These are phyloP conservation scores for Neolamprologus longior DNA, from an alignment of 2,113 vertebrate genomes.

Conservation along the genomic window DNA sequence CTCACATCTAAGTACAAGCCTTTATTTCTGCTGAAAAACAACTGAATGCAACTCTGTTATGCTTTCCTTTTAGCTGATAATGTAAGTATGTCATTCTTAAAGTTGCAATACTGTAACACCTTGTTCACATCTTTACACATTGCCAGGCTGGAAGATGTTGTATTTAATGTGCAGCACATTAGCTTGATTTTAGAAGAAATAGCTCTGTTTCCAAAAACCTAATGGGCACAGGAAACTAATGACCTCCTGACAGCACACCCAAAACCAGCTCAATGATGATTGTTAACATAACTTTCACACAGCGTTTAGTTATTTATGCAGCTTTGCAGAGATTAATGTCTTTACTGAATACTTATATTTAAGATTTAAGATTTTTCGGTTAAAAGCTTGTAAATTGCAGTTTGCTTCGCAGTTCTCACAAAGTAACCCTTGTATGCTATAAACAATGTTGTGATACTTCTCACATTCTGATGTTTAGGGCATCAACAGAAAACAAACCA, in stretches of 20 bases:
- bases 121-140: constrained; percentile 47
- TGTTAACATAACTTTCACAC: background rate
- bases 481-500: background rate
- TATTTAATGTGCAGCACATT: background rate
- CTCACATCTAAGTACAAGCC: constrained; percentile 54
- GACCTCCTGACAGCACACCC: background rate
- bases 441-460: background rate
- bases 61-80: constrained; percentile 4
- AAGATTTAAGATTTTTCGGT: background rate
- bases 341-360: background rate
- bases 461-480: background rate
- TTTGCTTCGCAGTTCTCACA: background rate
- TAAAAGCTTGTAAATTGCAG: background rate
- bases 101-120: constrained; percentile 20
- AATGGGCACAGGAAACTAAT: background rate
- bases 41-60: constrained; percentile 40
- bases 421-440: background rate
- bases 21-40: constrained; percentile 41
- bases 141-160: background rate
- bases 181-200: background rate
- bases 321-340: background rate
- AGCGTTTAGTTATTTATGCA: background rate
- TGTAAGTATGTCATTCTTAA: background rate
- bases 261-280: background rate
- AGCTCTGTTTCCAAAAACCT: background rate